Evolutionary conservation across 2,797 vertebrate genomes (phyloP).

Genomic region (Channa striata): DNA sequence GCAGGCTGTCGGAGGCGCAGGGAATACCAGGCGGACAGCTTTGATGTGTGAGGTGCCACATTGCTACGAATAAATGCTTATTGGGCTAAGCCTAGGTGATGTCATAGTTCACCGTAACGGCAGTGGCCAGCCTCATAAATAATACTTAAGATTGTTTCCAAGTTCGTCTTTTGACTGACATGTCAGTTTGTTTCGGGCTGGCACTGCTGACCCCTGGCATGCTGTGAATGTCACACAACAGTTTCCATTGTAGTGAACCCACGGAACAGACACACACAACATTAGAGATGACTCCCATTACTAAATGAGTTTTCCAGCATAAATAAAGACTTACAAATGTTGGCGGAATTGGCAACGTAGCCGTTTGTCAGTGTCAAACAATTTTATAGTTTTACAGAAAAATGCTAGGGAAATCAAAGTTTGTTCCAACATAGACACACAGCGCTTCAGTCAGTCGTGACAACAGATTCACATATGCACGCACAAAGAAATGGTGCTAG

Average conservation of each 20-base stretch:
- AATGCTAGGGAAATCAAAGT: neutral
- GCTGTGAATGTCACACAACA: slow-evolving; percentile 75
- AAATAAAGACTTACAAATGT: slow-evolving; percentile 20
- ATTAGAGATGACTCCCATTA: slow-evolving; percentile 34
- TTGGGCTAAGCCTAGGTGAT: slow-evolving; percentile 82
- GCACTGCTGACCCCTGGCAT: slow-evolving; percentile 74
- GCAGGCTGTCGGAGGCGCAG: slow-evolving; percentile 53
- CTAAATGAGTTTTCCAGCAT: slow-evolving; percentile 48
- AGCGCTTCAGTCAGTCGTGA: neutral
- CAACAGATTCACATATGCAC: slow-evolving; percentile 2
- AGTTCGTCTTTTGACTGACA: slow-evolving; percentile 77
- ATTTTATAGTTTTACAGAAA: neutral
- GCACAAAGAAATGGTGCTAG: slow-evolving; percentile 7
- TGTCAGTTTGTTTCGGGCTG: slow-evolving; percentile 59
- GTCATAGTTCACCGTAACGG: slow-evolving; percentile 81
- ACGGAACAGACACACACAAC: slow-evolving; percentile 40
- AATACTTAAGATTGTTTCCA: slow-evolving; percentile 85
- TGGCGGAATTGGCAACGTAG: slow-evolving; percentile 14
- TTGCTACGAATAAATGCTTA: slow-evolving; percentile 83
- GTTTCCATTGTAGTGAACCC: slow-evolving; percentile 73
- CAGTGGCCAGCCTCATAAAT: slow-evolving; percentile 82
- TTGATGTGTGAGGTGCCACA: slow-evolving; percentile 87
- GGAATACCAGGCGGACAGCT: slow-evolving; percentile 65
- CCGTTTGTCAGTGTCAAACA: slow-evolving; percentile 23
- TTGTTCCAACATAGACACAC: slow-evolving; percentile 7